A percentile compares a stretch with the other conserved stretches of the same genome.
These are phyloP conservation scores for Scomber scombrus DNA, from an alignment of 2,113 vertebrate genomes.

Conservation along the genomic window DNA sequence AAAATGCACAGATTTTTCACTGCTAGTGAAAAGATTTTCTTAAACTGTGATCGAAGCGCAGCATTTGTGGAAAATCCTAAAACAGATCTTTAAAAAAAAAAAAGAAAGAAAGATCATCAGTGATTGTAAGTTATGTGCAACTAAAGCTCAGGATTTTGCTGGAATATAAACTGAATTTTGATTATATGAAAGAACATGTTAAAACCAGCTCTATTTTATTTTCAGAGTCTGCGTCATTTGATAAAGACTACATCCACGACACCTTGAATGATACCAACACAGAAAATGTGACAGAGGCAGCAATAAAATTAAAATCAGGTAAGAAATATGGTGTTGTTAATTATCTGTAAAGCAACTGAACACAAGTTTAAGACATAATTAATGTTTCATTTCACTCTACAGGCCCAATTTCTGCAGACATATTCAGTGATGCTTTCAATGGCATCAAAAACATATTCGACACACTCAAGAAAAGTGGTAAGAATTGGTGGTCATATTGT, in stretches of 20 bases:
- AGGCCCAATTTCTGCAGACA: background rate
- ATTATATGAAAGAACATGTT: background rate
- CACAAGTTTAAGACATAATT: background rate
- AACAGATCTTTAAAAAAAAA: too few relatives aligned
- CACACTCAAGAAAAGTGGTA: background rate
- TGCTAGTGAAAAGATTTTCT: too few relatives aligned
- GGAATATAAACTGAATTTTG: too few relatives aligned
- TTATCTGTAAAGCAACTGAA: background rate
- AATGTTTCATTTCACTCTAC: background rate
- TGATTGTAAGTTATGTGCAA: too few relatives aligned
- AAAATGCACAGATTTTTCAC: too few relatives aligned
- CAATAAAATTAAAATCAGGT: constrained; percentile 21
- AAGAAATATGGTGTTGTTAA: background rate
- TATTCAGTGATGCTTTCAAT: background rate
- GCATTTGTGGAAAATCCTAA: too few relatives aligned
- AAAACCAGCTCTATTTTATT: background rate
- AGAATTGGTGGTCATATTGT: background rate
- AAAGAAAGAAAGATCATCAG: too few relatives aligned
- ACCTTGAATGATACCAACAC: background rate
- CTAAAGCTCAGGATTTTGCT: too few relatives aligned
- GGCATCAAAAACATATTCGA: background rate
- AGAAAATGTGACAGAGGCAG: constrained; percentile 3
- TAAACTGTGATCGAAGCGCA: too few relatives aligned
- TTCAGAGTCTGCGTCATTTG: background rate
- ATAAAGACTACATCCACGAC: background rate